phyloP scores from a whole-genome alignment of 2,888 invertebrate species.

The Drosophila setosimentum region DNA sequence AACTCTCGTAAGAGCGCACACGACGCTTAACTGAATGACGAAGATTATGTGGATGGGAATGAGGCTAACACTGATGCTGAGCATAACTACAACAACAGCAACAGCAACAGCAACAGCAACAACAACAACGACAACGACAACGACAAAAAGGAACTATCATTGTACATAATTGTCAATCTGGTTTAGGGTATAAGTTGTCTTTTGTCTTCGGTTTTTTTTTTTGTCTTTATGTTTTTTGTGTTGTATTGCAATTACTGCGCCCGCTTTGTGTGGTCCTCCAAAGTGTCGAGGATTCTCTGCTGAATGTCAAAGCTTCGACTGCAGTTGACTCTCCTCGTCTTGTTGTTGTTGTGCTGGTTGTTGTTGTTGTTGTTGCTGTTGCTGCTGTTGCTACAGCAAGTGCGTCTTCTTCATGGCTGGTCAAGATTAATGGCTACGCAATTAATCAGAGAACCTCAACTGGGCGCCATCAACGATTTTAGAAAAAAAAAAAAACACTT shows the following conservation, averaged over 20 bases:
- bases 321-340: background rate
- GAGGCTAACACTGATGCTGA: conserved; percentile 7
- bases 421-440: conserved; percentile 84
- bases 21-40: conserved; percentile 23
- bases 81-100: conserved; percentile 19
- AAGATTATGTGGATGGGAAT: conserved; percentile 1
- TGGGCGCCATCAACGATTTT: conserved; percentile 74
- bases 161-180: conserved; percentile 79
- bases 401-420: conserved; percentile 48
- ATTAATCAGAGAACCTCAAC: conserved; percentile 79
- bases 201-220: conserved; percentile 16
- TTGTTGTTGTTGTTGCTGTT: background rate
- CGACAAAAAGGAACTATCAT: conserved; percentile 77
- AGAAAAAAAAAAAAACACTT: conserved; percentile 61
- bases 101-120: conserved; percentile 12
- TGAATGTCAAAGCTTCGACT: conserved; percentile 39
- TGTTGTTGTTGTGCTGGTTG: background rate
- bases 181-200: conserved; percentile 41
- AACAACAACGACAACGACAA: conserved; percentile 21
- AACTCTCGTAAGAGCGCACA: conserved; percentile 31
- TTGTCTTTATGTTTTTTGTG: conserved; percentile 1
- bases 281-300: conserved; percentile 18
- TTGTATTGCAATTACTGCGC: conserved; percentile 61
- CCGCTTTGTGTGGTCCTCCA: conserved; percentile 64
- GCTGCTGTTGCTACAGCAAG: conserved; percentile 7